phyloP scores from a whole-genome alignment of 2,888 invertebrate species.

The Rhamphomyia laevipes region DNA sequence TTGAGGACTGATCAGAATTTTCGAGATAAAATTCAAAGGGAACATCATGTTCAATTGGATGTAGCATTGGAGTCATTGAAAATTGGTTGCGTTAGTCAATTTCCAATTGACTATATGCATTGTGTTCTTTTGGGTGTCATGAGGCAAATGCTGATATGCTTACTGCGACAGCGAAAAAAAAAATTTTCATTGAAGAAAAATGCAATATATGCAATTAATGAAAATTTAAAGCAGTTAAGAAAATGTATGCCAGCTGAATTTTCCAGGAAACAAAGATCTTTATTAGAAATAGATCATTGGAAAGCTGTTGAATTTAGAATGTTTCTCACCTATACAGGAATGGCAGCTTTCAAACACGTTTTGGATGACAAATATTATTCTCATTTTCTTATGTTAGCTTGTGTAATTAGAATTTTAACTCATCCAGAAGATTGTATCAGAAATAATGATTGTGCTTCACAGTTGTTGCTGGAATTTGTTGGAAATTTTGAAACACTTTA shows the following conservation, averaged over 20 bases:
- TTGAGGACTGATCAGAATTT: conserved; percentile 12
- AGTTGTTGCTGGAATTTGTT: conserved; percentile 9
- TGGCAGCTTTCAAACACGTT: neutral
- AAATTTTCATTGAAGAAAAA: conserved; percentile 1
- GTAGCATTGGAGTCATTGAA: conserved; percentile 7
- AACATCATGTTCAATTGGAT: conserved; percentile 9
- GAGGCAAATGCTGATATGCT: conserved; percentile 13
- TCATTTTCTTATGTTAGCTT: neutral
- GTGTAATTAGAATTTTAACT: neutral
- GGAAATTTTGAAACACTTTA: conserved; percentile 7
- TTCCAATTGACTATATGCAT: conserved; percentile 6
- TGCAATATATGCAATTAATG: neutral
- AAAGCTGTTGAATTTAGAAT: conserved; percentile 1
- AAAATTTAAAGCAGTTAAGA: neutral
- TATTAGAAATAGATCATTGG: neutral
- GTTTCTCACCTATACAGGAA: neutral
- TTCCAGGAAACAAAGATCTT: neutral
- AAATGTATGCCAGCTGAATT: conserved; percentile 1
- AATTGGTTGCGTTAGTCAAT: conserved; percentile 5
- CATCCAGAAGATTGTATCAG: neutral
- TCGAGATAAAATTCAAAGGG: conserved; percentile 8
- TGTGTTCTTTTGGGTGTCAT: conserved; percentile 13
- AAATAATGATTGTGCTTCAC: conserved; percentile 2
- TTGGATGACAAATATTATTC: neutral
- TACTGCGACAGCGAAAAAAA: conserved; percentile 6